These are phyloP conservation scores for Acromyrmex heyeri DNA, from an alignment of 1,140 invertebrate species.

Conservation along the genomic window DNA sequence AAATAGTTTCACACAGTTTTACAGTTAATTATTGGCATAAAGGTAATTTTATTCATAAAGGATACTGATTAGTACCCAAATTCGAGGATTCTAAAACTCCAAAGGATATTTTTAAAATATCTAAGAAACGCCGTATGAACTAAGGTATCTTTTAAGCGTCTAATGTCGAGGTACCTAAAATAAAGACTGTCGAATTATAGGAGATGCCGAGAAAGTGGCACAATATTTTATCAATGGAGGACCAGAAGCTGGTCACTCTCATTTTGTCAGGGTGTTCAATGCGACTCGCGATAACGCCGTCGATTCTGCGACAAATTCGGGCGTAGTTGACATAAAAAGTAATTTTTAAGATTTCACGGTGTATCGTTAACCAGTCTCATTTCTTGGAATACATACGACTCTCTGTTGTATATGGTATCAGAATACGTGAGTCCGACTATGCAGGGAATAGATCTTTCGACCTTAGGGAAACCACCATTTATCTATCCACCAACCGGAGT, in stretches of 20 bases:
- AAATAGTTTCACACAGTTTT: background rate
- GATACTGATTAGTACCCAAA: background rate
- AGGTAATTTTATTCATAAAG: background rate
- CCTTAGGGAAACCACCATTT: background rate
- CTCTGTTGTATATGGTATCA: conserved; percentile 10
- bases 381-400: conserved; percentile 28
- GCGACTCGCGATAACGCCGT: background rate
- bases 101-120: background rate
- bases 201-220: conserved; percentile 75
- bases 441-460: background rate
- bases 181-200: conserved; percentile 54
- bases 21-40: background rate
- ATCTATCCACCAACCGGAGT: background rate
- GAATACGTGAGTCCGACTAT: background rate
- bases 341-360: background rate
- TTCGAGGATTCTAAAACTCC: background rate
- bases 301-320: conserved; percentile 36
- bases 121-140: background rate
- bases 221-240: conserved; percentile 80
- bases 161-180: background rate
- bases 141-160: background rate
- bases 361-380: conserved; percentile 8
- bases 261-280: conserved; percentile 55
- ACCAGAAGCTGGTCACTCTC: conserved; percentile 65
- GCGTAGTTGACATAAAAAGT: background rate